A percentile compares a stretch with the other conserved stretches of the same genome.
Evolutionary conservation across 2,113 vertebrate species (phyloP).

Genomic region (Anoura caudifer): DNA sequence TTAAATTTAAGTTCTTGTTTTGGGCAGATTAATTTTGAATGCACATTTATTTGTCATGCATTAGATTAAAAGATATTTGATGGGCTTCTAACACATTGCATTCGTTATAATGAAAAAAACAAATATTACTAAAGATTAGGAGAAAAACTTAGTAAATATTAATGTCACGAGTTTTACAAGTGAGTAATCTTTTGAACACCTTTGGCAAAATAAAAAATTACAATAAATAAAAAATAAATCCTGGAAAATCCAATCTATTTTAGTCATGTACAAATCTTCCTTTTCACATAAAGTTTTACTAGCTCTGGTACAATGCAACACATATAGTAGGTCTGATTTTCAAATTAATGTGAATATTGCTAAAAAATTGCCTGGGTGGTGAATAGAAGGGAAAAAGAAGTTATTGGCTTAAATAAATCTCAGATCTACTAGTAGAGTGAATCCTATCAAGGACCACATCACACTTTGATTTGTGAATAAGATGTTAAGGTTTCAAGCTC

Average conservation of each 20-base stretch:
- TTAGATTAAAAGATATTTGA: constrained; percentile 13
- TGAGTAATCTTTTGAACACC: background rate
- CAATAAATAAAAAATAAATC: background rate
- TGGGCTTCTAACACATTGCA: background rate
- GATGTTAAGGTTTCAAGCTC: background rate
- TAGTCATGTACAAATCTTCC: background rate
- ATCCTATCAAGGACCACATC: background rate
- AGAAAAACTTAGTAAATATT: background rate
- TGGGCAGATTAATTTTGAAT: background rate
- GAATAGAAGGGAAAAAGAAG: background rate
- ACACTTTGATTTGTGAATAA: background rate
- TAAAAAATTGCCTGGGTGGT: background rate
- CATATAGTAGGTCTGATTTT: constrained; percentile 10
- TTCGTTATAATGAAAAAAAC: background rate
- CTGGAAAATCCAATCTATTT: background rate
- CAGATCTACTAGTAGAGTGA: background rate
- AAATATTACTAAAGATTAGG: background rate
- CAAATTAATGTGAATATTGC: constrained; percentile 14
- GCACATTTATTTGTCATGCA: background rate
- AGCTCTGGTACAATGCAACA: background rate
- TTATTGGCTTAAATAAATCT: background rate
- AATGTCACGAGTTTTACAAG: background rate
- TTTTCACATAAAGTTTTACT: background rate
- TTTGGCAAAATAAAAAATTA: background rate
- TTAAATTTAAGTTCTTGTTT: background rate